Evolutionary conservation across 2,113 vertebrate genomes (phyloP).

Genomic region (Corythornis madagascariensis): DNA sequence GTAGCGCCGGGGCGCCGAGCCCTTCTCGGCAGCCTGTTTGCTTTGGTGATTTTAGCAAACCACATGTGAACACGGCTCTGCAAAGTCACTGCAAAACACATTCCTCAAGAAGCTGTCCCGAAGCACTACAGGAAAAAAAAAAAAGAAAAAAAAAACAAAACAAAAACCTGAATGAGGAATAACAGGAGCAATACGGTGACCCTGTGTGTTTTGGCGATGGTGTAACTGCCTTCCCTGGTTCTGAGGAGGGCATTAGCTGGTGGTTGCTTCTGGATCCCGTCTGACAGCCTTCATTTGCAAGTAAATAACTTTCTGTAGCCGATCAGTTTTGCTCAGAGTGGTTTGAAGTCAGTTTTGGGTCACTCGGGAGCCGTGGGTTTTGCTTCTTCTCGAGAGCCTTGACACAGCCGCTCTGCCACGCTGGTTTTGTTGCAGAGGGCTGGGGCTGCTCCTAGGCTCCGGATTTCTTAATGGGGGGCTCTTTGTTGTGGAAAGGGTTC

Average conservation of each 20-base stretch:
- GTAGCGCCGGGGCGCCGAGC: not conserved
- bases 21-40: not conserved
- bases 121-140: not conserved
- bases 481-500: slow-evolving; percentile 44
- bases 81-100: not conserved
- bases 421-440: not conserved
- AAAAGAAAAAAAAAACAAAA: no score
- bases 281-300: not conserved
- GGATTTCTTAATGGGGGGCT: not conserved
- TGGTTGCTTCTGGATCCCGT: not conserved
- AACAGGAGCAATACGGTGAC: not conserved
- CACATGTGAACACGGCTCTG: not conserved
- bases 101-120: not conserved
- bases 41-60: not conserved
- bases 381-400: not conserved
- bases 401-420: fast-evolving
- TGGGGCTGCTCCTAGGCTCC: slow-evolving; percentile 7
- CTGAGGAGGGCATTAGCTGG: not conserved
- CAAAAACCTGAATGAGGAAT: not conserved
- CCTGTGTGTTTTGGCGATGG: not conserved
- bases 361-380: not conserved
- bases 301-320: not conserved
- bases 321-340: not conserved
- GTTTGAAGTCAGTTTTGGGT: not conserved
- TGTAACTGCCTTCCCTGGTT: not conserved